Conservation (phyloP, 2,797 vertebrate species). For the Danio jaintianensis region DNA sequence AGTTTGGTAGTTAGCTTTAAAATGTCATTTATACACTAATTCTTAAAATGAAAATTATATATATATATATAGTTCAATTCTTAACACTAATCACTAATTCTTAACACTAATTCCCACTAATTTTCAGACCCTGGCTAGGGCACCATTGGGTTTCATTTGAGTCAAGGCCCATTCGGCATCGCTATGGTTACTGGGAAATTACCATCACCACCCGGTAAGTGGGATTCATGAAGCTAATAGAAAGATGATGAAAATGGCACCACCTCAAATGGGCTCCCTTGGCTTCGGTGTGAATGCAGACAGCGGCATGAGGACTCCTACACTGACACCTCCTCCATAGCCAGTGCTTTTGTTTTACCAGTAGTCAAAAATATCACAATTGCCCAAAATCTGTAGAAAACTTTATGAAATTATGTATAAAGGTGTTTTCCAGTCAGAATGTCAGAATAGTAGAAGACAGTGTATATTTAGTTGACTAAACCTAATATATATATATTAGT, state of each 20-base stretch:
- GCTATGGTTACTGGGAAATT: slow-evolving; percentile 54
- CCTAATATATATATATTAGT: no score
- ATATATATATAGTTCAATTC: no score
- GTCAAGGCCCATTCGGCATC: slow-evolving; percentile 36
- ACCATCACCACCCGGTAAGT: slow-evolving; percentile 43
- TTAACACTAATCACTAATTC: no score
- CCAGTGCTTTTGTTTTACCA: background rate
- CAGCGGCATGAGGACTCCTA: slow-evolving; percentile 17
- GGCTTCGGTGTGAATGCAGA: slow-evolving; percentile 37
- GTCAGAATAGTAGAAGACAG: background rate
- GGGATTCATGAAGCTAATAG: slow-evolving; percentile 51
- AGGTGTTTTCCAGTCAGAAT: background rate
- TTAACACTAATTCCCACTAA: no score
- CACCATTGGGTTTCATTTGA: slow-evolving; percentile 31
- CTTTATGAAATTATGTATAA: background rate
- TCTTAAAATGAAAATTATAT: no score
- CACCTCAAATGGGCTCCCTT: slow-evolving; percentile 1
- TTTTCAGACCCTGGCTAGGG: no score
- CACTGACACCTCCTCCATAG: slow-evolving; percentile 15
- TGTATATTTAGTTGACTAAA: no score
- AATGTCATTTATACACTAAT: no score
- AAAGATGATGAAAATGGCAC: slow-evolving; percentile 49
- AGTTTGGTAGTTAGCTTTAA: no score
- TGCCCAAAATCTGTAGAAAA: slow-evolving; percentile 9
- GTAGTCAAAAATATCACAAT: slow-evolving; percentile 18